phyloP scores from a whole-genome alignment of 1,140 invertebrate genomes.

The Brachionus plicatilis region DNA sequence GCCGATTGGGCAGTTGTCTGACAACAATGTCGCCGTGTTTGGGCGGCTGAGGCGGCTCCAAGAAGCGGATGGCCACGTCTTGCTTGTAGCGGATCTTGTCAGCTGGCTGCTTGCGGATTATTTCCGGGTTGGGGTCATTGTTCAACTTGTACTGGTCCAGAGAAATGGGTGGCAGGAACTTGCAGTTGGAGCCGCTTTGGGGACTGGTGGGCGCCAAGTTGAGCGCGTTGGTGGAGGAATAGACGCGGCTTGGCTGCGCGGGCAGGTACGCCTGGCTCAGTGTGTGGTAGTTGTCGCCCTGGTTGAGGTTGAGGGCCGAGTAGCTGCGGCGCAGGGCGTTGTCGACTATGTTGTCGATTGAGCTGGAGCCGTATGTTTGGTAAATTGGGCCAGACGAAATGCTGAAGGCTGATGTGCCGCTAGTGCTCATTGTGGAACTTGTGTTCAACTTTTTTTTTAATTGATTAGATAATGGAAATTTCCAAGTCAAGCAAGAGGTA shows the following conservation, averaged over 20 bases:
- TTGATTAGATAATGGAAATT: background rate
- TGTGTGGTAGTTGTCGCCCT: background rate
- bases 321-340: background rate
- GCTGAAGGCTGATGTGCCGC: background rate
- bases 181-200: background rate
- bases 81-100: background rate
- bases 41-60: constrained; percentile 26
- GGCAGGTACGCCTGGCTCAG: background rate
- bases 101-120: constrained; percentile 12
- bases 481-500: background rate
- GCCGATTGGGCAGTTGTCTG: background rate
- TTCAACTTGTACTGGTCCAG: constrained; percentile 29
- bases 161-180: background rate
- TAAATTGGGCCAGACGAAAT: constrained; percentile 8
- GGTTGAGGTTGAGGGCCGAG: constrained; percentile 1
- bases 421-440: background rate
- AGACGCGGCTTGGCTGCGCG: background rate
- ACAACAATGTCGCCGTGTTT: constrained; percentile 5
- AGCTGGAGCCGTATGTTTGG: background rate
- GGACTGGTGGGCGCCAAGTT: background rate
- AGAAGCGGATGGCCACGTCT: constrained; percentile 11
- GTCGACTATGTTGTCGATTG: constrained; percentile 16
- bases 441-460: background rate
- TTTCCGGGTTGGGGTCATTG: constrained; percentile 38
- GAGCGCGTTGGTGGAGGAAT: background rate